phyloP scores from a whole-genome alignment of 2,888 invertebrate species.

The Drosophila eohydei region DNA sequence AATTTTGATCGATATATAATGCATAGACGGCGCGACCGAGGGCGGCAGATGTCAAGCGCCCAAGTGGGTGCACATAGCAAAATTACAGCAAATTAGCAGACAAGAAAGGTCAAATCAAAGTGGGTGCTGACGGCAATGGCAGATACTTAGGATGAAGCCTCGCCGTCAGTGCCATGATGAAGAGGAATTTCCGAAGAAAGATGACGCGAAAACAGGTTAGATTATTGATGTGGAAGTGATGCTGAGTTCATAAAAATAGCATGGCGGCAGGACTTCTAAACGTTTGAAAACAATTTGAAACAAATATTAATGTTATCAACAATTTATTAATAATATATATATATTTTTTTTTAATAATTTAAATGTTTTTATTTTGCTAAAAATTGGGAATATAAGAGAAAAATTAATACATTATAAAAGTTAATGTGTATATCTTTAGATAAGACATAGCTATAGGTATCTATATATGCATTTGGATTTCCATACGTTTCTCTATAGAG shows the following conservation, averaged over 20 bases:
- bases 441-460: too few species aligned
- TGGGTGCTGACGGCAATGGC: slow-evolving; percentile 34
- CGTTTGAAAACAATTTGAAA: too few species aligned
- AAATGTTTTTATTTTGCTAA: too few species aligned
- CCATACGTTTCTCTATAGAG: too few species aligned
- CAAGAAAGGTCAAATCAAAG: slow-evolving; percentile 62
- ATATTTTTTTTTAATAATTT: too few species aligned
- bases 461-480: too few species aligned
- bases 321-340: too few species aligned
- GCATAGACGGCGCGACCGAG: slow-evolving; percentile 28
- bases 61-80: slow-evolving; percentile 54
- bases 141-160: neutral
- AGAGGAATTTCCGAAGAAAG: neutral
- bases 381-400: too few species aligned
- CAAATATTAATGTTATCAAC: too few species aligned
- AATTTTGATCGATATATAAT: slow-evolving; percentile 82
- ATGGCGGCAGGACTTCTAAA: too few species aligned
- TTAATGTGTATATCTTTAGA: too few species aligned
- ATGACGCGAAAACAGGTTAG: neutral
- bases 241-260: neutral
- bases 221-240: slow-evolving; percentile 1
- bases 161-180: neutral
- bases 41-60: slow-evolving; percentile 10
- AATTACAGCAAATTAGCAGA: slow-evolving; percentile 76
- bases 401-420: too few species aligned